These are phyloP conservation scores for Meandrina meandrites DNA, from an alignment of 92 coral and sea anemone species.

Conservation along the genomic window DNA sequence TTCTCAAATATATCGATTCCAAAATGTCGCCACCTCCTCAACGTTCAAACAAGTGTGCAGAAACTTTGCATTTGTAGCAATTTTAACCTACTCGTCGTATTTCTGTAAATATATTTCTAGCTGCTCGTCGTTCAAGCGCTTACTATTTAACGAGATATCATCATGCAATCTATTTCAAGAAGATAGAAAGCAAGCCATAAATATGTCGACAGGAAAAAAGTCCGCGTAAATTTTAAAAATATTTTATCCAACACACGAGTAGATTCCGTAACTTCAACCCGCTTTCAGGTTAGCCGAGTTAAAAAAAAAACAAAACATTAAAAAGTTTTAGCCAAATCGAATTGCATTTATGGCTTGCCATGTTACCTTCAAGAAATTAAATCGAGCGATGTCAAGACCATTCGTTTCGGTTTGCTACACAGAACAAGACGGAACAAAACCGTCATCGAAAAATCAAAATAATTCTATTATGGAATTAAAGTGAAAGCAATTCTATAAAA, in stretches of 20 bases:
- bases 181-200: neutral
- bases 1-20: neutral
- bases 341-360: neutral
- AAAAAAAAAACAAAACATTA: neutral
- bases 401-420: neutral
- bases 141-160: neutral
- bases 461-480: no score
- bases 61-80: neutral
- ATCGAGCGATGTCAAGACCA: neutral
- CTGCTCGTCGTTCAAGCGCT: neutral
- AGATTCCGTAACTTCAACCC: neutral
- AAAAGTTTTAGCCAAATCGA: neutral
- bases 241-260: neutral
- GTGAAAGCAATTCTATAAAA: no score
- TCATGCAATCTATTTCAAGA: neutral
- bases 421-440: no score
- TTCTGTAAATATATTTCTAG: neutral
- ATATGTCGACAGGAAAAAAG: no score
- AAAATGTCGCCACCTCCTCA: neutral
- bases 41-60: neutral
- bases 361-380: neutral
- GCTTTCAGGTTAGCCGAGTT: neutral
- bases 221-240: neutral
- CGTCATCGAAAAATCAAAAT: neutral
- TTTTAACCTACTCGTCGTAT: neutral